Conservation (phyloP, 2,888 invertebrate species). For the Drosophila colorata region DNA sequence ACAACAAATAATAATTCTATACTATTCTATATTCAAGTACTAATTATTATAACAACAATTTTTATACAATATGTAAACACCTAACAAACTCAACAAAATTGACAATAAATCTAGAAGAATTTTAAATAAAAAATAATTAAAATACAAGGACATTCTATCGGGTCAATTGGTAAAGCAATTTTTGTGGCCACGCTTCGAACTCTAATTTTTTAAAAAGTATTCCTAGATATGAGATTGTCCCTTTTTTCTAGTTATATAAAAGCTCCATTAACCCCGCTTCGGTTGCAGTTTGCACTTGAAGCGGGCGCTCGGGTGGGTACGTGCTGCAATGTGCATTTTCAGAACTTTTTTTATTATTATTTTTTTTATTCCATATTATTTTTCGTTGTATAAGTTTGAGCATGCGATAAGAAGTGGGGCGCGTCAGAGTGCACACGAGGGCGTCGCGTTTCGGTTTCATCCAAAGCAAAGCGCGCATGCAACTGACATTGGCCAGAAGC, state of each 20-base stretch:
- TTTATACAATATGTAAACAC: too few relatives aligned
- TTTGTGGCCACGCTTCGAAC: too few relatives aligned
- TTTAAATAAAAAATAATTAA: too few relatives aligned
- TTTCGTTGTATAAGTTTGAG: constrained; percentile 21
- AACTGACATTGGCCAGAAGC: constrained; percentile 74
- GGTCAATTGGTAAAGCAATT: too few relatives aligned
- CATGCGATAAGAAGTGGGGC: constrained; percentile 66
- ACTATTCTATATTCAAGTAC: too few relatives aligned
- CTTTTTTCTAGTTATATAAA: constrained; percentile 24
- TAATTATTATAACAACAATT: too few relatives aligned
- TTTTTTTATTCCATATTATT: background rate
- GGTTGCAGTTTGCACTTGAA: constrained; percentile 34
- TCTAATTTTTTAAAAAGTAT: background rate
- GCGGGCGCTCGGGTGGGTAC: constrained; percentile 23
- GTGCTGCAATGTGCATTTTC: constrained; percentile 49
- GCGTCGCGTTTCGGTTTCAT: constrained; percentile 46
- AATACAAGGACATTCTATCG: too few relatives aligned
- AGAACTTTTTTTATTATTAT: constrained; percentile 9
- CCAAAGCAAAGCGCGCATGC: constrained; percentile 51
- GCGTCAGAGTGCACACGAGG: constrained; percentile 54
- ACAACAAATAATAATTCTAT: too few relatives aligned
- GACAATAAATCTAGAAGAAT: too few relatives aligned
- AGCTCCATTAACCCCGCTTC: constrained; percentile 39
- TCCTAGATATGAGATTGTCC: background rate
- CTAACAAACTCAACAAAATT: too few relatives aligned